Evolutionary conservation across 2,797 vertebrate species (phyloP).

Genomic region (Onychomys torridus): DNA sequence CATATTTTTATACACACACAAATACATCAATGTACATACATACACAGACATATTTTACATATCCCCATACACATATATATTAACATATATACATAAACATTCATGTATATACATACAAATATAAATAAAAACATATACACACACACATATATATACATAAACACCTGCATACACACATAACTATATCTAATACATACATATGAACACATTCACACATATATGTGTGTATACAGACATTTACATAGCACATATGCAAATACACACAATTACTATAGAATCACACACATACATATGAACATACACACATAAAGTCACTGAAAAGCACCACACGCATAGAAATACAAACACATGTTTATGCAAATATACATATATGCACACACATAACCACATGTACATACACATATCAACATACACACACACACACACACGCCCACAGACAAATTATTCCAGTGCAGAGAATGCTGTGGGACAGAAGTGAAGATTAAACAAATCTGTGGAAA

Average conservation of each 20-base stretch:
- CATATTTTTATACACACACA: not conserved
- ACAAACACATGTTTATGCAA: too few relatives aligned
- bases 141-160: not conserved
- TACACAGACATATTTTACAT: not conserved
- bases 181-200: not conserved
- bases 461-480: not conserved
- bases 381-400: not conserved
- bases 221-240: not conserved
- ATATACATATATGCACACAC: not conserved
- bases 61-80: not conserved
- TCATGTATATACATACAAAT: not conserved
- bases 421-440: not conserved
- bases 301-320: not conserved
- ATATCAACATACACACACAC: too few relatives aligned
- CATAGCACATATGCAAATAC: not conserved
- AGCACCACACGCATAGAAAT: not conserved
- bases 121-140: not conserved
- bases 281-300: not conserved
- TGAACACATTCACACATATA: not conserved
- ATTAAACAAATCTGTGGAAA: too few relatives aligned
- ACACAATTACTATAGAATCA: not conserved
- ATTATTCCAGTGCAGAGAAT: not conserved
- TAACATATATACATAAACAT: not conserved
- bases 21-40: not conserved
- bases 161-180: not conserved